Base-by-base conservation (phyloP, 2,113 vertebrate genomes). In the Ptychochromis oligacanthus region DNA sequence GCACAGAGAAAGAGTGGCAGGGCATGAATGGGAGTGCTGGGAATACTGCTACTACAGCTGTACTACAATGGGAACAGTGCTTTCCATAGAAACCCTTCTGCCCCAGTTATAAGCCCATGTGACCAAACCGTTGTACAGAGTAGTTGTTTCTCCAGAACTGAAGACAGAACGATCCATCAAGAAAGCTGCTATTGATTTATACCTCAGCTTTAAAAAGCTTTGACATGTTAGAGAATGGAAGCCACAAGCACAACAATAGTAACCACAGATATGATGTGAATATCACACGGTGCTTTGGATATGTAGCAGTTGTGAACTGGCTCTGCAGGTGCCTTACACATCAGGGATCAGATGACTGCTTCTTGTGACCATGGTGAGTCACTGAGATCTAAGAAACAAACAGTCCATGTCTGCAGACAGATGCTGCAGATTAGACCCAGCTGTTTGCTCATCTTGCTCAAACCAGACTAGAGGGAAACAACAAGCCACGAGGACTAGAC, bases 61-160 rank as follows among this genome's bases (percentile, higher is more conserved):
- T 87, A 94, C 90, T 91, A 93, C 94, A 95, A 93, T 94, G 80
- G 36, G 90, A 93, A 93, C 93, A 92, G 88, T 89, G 92, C 92
- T 87, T 91, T 92, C 92, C 92, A 92, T 91, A 94, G 89, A 93
- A 93, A 92, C 82, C 77, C 90, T 84, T 61, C 84, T 94, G 93
- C 81, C 93, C 94, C 88, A 95, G 84, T 93, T 94, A 74, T 82
- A 80, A 88, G 77, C 84, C 89, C 92, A 94, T 88, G 92, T 94
- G 93, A 94, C 92, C 85, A 80, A 80, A 79, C 86, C 79, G 83
- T 87, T 88, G 92, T 89, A 93, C 46, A 89, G 83, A 88, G 82
- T 81, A 88, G 93, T 92, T 93, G 92, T 95, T 80, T 89, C 87
- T 65, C 65, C 62, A 84, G 75, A 57, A 78, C 74, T 64, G 76